Evolutionary conservation across 2,113 vertebrate genomes (phyloP).

Genomic region (Numenius arquata): DNA sequence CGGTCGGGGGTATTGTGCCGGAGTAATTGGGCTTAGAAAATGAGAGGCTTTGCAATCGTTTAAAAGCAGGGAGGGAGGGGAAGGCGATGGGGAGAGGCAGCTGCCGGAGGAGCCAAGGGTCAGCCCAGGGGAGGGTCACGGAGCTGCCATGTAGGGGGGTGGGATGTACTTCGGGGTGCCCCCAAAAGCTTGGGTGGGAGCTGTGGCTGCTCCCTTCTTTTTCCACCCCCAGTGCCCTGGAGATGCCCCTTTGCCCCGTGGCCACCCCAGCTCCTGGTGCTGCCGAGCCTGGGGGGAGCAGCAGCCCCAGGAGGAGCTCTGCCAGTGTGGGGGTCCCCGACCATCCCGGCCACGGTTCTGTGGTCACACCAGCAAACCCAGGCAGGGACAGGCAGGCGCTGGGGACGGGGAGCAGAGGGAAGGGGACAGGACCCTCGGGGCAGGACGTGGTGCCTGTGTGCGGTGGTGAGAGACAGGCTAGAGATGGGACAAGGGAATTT

Average conservation of each 20-base stretch:
- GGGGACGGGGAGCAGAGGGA: neutral
- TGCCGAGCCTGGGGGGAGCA: accelerated
- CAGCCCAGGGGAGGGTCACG: neutral
- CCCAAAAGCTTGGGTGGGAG: neutral
- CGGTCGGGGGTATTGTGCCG: neutral
- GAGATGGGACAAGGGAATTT: neutral
- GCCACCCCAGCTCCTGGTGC: neutral
- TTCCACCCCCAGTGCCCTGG: neutral
- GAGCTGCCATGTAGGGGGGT: accelerated
- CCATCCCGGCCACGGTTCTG: accelerated
- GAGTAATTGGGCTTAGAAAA: neutral
- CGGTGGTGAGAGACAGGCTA: accelerated
- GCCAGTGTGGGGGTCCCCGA: neutral
- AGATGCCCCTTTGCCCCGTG: neutral
- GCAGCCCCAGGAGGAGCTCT: accelerated
- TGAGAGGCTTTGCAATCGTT: neutral
- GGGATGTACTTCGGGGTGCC: neutral
- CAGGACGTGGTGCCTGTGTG: accelerated
- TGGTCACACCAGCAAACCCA: neutral
- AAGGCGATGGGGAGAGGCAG: neutral
- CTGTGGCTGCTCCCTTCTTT: neutral
- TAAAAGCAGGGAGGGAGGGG: neutral
- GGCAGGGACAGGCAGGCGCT: neutral
- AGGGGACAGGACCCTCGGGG: neutral
- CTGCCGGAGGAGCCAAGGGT: neutral